Evolutionary conservation across 1,140 invertebrate species (phyloP).

Genomic region (Frieseomelitta varia): DNA sequence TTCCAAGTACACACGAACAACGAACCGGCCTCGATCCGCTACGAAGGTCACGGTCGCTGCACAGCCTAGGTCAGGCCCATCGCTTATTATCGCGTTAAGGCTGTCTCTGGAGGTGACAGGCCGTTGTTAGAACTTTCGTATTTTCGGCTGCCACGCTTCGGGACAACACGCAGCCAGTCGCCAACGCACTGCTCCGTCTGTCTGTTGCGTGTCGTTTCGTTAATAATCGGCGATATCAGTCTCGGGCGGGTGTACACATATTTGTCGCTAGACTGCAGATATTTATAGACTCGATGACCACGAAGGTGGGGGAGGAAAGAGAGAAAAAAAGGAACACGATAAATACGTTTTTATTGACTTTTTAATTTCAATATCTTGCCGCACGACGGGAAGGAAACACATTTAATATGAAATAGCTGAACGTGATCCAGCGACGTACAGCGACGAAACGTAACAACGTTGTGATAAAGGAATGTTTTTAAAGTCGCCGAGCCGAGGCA

Average conservation of each 20-base stretch:
- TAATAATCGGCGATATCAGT: neutral
- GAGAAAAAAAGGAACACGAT: neutral
- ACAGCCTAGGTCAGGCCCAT: constrained; percentile 81
- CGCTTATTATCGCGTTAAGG: constrained; percentile 75
- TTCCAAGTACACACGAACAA: constrained; percentile 52
- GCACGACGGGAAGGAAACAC: neutral
- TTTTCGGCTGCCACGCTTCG: neutral
- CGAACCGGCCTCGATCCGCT: constrained; percentile 70
- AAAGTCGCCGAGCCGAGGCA: too few species aligned
- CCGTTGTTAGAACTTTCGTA: constrained; percentile 63
- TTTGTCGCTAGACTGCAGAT: neutral
- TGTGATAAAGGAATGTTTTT: too few species aligned
- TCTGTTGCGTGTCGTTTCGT: neutral
- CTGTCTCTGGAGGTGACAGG: constrained; percentile 66
- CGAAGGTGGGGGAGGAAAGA: too few species aligned
- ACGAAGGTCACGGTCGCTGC: constrained; percentile 79
- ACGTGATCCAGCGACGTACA: too few species aligned
- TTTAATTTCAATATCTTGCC: neutral
- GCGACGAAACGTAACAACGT: too few species aligned
- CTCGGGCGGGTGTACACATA: neutral
- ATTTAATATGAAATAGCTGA: neutral
- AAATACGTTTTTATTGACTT: neutral
- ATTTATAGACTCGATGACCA: neutral
- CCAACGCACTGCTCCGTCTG: neutral
- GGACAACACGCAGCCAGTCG: neutral